Base-by-base conservation (phyloP, 2,797 vertebrate species). In the Octomys mimax region DNA sequence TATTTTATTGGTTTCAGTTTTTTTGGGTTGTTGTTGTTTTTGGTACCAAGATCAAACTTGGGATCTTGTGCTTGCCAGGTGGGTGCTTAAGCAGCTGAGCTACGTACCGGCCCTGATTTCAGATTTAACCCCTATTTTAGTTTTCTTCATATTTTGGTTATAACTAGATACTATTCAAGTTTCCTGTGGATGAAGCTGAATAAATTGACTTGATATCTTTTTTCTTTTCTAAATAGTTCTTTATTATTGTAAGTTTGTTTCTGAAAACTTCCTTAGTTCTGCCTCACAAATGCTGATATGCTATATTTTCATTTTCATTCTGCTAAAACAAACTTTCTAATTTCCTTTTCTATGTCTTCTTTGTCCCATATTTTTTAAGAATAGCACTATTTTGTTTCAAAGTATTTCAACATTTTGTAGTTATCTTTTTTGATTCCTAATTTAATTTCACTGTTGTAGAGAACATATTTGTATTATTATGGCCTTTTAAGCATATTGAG, bases 301-400 rank as follows among this genome's bases (percentile, higher is more conserved):
- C 39, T 75, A 42, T 73, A 46, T 28, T 75, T 75, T 42, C 24
- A 46, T 14, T 75, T 75, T 75, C 54, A 92, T 70, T 89, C 85
- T 66, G 66, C 59, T 92, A 49, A 75, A 92, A 46, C 14, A 81
- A 89, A 71, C 14, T 84, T 84, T 80, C 18, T 80, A 79, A 61
- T 89, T 61, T 94, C 14, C 68, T 31, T 59, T 88, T 81, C 84
- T 77, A 89, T 22, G 42, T 42, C 22, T 42, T 70, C 54, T 79
- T 70, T 83, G 39, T 33, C 39, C 61, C 93, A 79, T 36, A 70
- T 7, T 4, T 59, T 75, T 80, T 89, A 59, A 80, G 73, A 75
- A 66, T 28, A 87, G 39, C 64, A 18, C 54, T 89, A 66, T 42
- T 80, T 68, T 46, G 12, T 75, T 42, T 75, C 24, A 46, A 42